Evolutionary conservation across 2,797 vertebrate species (phyloP), one percentile per base, ranked within the genome.

Genomic region (Distichodus sexfasciatus): DNA sequence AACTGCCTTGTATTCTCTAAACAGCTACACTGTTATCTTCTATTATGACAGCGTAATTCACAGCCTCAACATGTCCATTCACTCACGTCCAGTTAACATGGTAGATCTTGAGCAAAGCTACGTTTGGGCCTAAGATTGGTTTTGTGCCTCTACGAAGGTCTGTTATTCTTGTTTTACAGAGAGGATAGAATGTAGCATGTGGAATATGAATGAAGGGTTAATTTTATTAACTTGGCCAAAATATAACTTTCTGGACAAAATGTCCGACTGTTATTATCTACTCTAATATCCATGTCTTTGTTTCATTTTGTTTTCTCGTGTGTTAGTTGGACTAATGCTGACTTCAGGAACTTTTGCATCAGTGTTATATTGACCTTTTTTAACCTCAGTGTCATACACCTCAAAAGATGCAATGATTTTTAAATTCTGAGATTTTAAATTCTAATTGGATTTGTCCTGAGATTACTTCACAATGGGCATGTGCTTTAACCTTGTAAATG

Each of bases 141-240:
- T 47, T 31, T 38, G 19, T 26, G 26, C 63, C 28, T 62, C 23
- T 24, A 3, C 36, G 17, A 59, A 65, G 69, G 58, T 28, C 48
- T 70, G 10, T 64, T 66, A 48, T 69, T 75, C 43, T 68, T n/a
- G n/a, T n/a, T n/a, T n/a, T 46, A 74, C 47, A 50, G 44, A 70
- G 59, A 68, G 69, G 75, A 44, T 63, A 47, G 66, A 78, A 72
- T 72, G 69, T 72, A 75, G 60, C 66, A 38, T 41, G 72, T 14
- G 47, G 21, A 59, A 53, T 29, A 44, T 44, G 28, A 26, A 40
- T 17, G 17, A 51, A 40, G 14, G 38, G 28, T 69, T 50, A 60
- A 41, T 23, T 38, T 23, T 58, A 35, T 3, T 62, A 51, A 7
- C 36, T 59, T 40, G 46, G n/a, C 38, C 36, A 51, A 24, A 28